These are phyloP conservation scores for Diglossa cyanea DNA, from an alignment of 2,797 vertebrate genomes.

Conservation along the genomic window DNA sequence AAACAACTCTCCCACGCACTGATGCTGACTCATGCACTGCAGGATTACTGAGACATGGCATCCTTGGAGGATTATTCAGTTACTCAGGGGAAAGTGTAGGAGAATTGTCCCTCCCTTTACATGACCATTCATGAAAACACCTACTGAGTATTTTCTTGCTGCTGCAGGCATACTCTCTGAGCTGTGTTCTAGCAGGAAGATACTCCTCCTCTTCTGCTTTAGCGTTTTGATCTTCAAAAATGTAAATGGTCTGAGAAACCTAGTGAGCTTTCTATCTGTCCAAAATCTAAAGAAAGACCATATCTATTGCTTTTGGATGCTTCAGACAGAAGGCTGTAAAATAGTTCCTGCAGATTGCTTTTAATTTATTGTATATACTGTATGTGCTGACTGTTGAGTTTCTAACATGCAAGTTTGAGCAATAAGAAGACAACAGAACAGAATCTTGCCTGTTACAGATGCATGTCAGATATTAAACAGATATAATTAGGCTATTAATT, in stretches of 20 bases:
- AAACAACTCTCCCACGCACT: not conserved
- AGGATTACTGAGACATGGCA: not conserved
- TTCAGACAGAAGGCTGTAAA: not conserved
- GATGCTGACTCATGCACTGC: not conserved
- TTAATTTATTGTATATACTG: not conserved
- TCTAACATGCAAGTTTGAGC: not conserved
- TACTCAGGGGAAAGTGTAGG: not conserved
- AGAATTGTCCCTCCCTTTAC: slow-evolving; percentile 3
- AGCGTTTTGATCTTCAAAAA: not conserved
- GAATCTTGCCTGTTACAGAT: not conserved
- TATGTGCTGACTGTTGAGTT: not conserved
- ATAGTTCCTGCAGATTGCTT: not conserved
- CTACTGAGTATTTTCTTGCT: slow-evolving; percentile 3
- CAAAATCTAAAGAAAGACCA: not conserved
- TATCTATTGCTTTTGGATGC: not conserved
- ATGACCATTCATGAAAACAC: slow-evolving; percentile 50
- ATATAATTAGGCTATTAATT: not conserved
- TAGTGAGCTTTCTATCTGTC: not conserved
- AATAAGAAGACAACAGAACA: not conserved
- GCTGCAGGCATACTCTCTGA: slow-evolving; percentile 4
- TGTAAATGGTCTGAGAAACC: not conserved
- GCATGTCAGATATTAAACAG: not conserved
- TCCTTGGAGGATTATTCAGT: not conserved
- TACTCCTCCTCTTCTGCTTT: not conserved
- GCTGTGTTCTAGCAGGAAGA: not conserved